These are phyloP conservation scores for Luffia ferchaultella DNA, from an alignment of 2,888 invertebrate genomes.

Conservation along the genomic window DNA sequence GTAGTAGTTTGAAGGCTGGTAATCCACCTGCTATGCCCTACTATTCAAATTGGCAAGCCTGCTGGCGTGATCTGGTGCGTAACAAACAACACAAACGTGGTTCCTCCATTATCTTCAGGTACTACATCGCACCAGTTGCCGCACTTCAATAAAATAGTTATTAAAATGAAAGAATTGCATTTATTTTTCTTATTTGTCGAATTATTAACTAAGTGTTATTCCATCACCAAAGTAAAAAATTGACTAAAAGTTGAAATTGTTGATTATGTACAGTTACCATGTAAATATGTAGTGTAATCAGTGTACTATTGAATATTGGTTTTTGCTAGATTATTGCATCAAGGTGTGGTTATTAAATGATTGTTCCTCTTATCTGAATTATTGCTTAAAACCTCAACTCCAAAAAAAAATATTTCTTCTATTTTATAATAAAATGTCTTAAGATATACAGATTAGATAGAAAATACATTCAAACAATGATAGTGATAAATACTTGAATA, in stretches of 20 bases:
- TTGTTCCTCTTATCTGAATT: conserved; percentile 48
- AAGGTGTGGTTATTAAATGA: conserved; percentile 50
- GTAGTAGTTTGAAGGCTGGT: conserved; percentile 81
- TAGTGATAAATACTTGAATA: conserved; percentile 12
- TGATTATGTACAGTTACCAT: conserved; percentile 14
- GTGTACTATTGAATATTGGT: conserved; percentile 50
- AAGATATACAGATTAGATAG: too few species aligned
- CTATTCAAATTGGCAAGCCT: conserved; percentile 82
- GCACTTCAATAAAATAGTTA: conserved; percentile 32
- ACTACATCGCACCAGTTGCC: conserved; percentile 61
- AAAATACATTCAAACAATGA: conserved; percentile 1
- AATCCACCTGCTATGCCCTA: conserved; percentile 85
- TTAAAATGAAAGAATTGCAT: conserved; percentile 27
- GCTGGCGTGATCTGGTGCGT: conserved; percentile 80
- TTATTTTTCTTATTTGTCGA: conserved; percentile 35
- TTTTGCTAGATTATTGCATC: conserved; percentile 55
- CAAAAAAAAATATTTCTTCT: too few species aligned
- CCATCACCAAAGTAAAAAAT: conserved; percentile 54
- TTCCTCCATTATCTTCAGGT: conserved; percentile 82
- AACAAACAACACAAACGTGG: conserved; percentile 86
- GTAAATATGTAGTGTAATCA: conserved; percentile 37
- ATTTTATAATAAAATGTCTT: too few species aligned
- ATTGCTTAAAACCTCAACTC: too few species aligned
- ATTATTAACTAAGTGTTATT: conserved; percentile 58
- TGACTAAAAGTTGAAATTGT: conserved; percentile 26